Base-by-base conservation (phyloP, 2,888 invertebrate genomes). In the Horisme vitalbata region DNA sequence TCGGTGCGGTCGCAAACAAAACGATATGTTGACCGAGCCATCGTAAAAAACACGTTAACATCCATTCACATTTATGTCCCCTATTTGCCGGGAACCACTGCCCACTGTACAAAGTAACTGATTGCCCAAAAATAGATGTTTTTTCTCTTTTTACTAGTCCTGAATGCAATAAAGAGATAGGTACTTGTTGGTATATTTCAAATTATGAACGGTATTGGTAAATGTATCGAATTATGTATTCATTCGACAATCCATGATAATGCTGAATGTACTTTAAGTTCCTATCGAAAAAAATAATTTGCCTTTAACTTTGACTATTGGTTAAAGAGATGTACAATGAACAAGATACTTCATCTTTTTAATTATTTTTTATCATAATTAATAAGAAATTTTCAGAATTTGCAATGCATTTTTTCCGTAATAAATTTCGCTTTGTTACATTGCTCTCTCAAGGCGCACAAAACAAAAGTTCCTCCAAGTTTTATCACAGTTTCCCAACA, bases 1-100 rank as follows among this genome's bases (percentile, higher is more conserved):
- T 83, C 79, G 71, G 39, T 49, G 70, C 63, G 82, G 79, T 71
- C 76, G 81, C 86, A 87, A 87, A 87, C 85, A 86, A 81, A 85
- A 82, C 83, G 83, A 83, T 83, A 85, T 80, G 84, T 81, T 82
- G 83, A 80, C 78, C 81, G 71, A 68, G 71, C 66, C 67, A 68
- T 85, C 87, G 87, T 89, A 88, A 89, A 89, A 88, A 88, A 86
- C 88, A 85, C 88, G 88, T 89, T 89, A 88, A 86, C 89, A 88
- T 89, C 87, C 83, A 89, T 89, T 86, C 85, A 83, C 80, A 80
- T 88, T 86, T 85, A 80, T 83, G 74, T 73, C 84, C 87, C 84
- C 83, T 85, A 82, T 85, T 87, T 83, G 80, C 68, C 64, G 66
- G 72, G 70, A 76, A 71, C 82, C 86, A 79, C 80, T 73, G 81